phyloP scores from a whole-genome alignment of 2,888 invertebrate species.

The Leucania comma region DNA sequence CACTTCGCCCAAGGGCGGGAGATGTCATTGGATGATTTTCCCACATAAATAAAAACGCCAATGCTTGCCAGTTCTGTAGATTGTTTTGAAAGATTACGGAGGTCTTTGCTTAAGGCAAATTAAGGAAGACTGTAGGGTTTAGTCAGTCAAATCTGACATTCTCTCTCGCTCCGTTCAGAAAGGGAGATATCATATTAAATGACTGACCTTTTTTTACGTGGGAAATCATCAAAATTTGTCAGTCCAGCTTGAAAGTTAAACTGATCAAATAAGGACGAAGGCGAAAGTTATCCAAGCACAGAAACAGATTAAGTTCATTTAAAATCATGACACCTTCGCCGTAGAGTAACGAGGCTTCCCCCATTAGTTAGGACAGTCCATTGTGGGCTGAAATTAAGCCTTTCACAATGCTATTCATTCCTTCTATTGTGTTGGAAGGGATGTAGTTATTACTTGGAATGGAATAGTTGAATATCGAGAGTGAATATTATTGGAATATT shows the following conservation, averaged over 20 bases:
- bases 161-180: too few species aligned
- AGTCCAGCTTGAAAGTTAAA: neutral
- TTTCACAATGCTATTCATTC: conserved; percentile 69
- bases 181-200: too few species aligned
- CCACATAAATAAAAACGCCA: too few species aligned
- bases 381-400: conserved; percentile 68
- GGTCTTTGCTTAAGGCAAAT: too few species aligned
- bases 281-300: neutral
- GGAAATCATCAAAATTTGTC: neutral
- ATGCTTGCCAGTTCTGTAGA: too few species aligned
- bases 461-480: conserved; percentile 33
- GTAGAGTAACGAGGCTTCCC: conserved; percentile 64
- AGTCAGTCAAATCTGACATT: too few species aligned
- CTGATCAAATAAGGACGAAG: neutral
- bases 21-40: too few species aligned
- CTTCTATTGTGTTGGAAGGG: conserved; percentile 56
- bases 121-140: too few species aligned
- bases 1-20: too few species aligned
- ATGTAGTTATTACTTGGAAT: conserved; percentile 28
- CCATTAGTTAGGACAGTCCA: conserved; percentile 67
- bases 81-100: too few species aligned
- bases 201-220: too few species aligned
- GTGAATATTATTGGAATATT: conserved; percentile 22
- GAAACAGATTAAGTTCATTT: conserved; percentile 42
- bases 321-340: conserved; percentile 44